Evolutionary conservation across 2,888 invertebrate species (phyloP), one percentile per base, ranked within the genome.

Genomic region (Thera britannica): DNA sequence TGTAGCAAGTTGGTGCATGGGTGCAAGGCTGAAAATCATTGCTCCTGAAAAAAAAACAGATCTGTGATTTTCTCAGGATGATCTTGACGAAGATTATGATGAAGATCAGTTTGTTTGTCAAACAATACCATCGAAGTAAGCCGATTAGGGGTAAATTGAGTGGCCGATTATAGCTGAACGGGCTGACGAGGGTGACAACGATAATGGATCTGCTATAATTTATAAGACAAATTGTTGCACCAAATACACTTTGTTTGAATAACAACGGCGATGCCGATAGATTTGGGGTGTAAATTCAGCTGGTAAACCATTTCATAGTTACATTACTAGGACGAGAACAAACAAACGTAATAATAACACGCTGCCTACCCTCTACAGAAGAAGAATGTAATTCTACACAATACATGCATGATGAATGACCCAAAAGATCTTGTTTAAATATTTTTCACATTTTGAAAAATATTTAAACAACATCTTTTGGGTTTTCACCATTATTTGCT

Each of bases 81-180:
- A 41, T 4, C 5, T 7, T 7, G 41, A 5, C 7, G 6, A 41
- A 7, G 5, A 41, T 41, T 1, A 41, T 23, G 51, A 35, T 35
- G 9, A 36, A 49, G 35, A 63, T 73, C 63, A 73, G 74, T 79
- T 75, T 81, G 80, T 75, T 79, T 80, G 80, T 75, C 79, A 78
- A 82, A 75, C 77, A 76, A 64, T 68, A 71, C 72, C 72, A 78
- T 76, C 71, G 49, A 73, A 80, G 80, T 77, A 80, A 82, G 81
- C 76, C 78, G 79, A 82, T 83, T 82, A 79, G 72, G 75, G 67
- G 70, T 73, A 75, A 77, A 79, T 75, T 77, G 77, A 76, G 63
- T 65, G 64, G 54, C 46, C 65, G 68, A 68, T 71, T 67, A 49
- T 48, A 72, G 73, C 65, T 72, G 70, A 78, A 74, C 72, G 69